A percentile compares a stretch with the other conserved stretches of the same genome.
These are phyloP conservation scores for Ypsolopha scabrella DNA, from an alignment of 2,888 invertebrate species.

Conservation along the genomic window DNA sequence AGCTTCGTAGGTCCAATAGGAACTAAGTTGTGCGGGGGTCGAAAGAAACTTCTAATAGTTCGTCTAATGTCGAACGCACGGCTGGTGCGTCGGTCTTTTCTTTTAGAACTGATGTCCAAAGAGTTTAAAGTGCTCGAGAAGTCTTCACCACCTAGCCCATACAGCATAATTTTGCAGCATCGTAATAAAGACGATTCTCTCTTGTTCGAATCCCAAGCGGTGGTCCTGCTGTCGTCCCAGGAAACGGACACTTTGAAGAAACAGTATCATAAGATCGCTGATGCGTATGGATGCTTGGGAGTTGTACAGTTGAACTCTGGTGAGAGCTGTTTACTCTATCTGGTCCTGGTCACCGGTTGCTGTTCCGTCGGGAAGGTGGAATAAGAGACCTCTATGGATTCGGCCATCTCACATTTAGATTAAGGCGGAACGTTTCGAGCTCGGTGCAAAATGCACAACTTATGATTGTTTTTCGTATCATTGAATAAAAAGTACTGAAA, in stretches of 20 bases:
- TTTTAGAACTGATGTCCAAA: constrained; percentile 95
- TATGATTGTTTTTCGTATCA: too few species aligned
- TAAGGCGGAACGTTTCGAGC: too few species aligned
- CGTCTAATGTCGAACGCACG: too few species aligned
- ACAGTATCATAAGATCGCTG: constrained; percentile 90
- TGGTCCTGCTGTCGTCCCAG: constrained; percentile 86
- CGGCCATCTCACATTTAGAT: too few species aligned
- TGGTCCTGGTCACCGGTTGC: constrained; percentile 95
- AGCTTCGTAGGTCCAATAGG: too few species aligned
- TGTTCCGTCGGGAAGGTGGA: constrained; percentile 96
- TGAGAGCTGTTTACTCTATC: constrained; percentile 85
- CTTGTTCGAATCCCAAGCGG: constrained; percentile 92
- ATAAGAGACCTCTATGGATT: too few species aligned
- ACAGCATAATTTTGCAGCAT: constrained; percentile 91
- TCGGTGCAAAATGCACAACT: too few species aligned
- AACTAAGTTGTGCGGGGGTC: too few species aligned
- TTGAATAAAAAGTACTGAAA: too few species aligned
- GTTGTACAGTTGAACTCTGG: constrained; percentile 90
- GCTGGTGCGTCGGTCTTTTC: too few species aligned
- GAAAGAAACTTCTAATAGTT: too few species aligned
- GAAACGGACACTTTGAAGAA: constrained; percentile 92
- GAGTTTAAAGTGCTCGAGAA: constrained; percentile 92
- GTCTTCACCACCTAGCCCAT: constrained; percentile 86
- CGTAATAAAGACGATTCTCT: constrained; percentile 88
- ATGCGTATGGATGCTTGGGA: constrained; percentile 97